Evolutionary conservation across 2,113 vertebrate species (phyloP), one percentile per base, ranked within the genome.

Genomic region (Rutilus rutilus): DNA sequence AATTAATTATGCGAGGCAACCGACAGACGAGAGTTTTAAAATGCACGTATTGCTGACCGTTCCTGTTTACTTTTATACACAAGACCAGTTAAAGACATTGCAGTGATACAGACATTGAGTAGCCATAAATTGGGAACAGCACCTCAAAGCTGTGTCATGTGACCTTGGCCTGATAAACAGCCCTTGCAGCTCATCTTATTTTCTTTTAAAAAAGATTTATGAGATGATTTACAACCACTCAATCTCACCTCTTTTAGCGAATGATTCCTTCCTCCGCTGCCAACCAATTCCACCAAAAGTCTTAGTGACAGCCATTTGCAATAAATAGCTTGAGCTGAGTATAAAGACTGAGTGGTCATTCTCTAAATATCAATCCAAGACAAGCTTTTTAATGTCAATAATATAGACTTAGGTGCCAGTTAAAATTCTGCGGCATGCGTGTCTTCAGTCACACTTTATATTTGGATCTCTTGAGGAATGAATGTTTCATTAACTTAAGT

Each of bases 121-220:
- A 82, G 83, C 89, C 88, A 89, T 83, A 78, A 91, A 89, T 84
- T 88, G 90, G 86, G 89, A 84, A 25, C 33, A 78, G 39, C 85
- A 50, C 71, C 90, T 91, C 90, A 91, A 89, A 91, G 89, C 89
- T 87, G 88, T 91, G 93, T 89, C 89, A 89, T 91, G 92, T 73
- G 45, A 27, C 67, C 75, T 27, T 8, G 45, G 36, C 57, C 50
- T 60, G 86, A 85, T 85, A 89, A 89, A 85, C 71, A 69, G 50
- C 39, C 21, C 12, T 19, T 30, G 54, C 15, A 69, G 82, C 60
- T 64, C 74, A 78, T 89, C 88, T 87, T 87, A 77, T 83, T 50
- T 79, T 47, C 62, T 78, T 81, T 33, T 82, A 90, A 89, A 47
- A 86, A 82, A 87, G 88, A 94, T 93, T 93, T 90, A 94, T 87